These are phyloP conservation scores for Notechis scutatus DNA, from an alignment of 2,113 vertebrate species.

Conservation along the genomic window DNA sequence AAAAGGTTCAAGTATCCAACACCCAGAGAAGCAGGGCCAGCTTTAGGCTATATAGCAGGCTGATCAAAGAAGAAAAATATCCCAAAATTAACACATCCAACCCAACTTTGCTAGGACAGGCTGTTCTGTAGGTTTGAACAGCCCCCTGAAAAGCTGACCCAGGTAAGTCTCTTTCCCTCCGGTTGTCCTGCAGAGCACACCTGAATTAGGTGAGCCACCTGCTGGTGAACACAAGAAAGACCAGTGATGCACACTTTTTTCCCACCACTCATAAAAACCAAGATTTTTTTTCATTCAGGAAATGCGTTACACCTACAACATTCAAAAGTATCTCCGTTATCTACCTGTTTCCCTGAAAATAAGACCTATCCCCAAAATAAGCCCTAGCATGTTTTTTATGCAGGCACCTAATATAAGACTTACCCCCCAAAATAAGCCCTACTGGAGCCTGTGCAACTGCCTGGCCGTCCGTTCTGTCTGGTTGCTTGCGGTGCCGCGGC, in stretches of 20 bases:
- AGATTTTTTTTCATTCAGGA: not conserved
- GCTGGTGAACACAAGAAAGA: not conserved
- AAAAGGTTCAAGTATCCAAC: not conserved
- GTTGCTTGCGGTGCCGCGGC: too few species aligned
- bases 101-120: not conserved
- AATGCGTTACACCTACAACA: not conserved
- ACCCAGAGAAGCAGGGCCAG: not conserved
- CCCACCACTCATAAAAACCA: accelerated
- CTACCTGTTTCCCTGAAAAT: not conserved
- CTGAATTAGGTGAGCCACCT: not conserved
- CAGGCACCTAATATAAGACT: too few species aligned
- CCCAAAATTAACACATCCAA: not conserved
- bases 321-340: not conserved
- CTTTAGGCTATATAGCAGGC: not conserved
- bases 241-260: not conserved
- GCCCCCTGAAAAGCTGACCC: not conserved
- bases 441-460: too few species aligned
- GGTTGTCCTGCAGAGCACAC: not conserved
- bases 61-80: not conserved
- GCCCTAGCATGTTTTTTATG: too few species aligned
- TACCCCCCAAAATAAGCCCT: too few species aligned
- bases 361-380: too few species aligned
- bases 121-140: not conserved
- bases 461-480: too few species aligned
- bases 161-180: not conserved